Evolutionary conservation across 1,140 invertebrate species (phyloP).

Genomic region (Bombyx mandarina): DNA sequence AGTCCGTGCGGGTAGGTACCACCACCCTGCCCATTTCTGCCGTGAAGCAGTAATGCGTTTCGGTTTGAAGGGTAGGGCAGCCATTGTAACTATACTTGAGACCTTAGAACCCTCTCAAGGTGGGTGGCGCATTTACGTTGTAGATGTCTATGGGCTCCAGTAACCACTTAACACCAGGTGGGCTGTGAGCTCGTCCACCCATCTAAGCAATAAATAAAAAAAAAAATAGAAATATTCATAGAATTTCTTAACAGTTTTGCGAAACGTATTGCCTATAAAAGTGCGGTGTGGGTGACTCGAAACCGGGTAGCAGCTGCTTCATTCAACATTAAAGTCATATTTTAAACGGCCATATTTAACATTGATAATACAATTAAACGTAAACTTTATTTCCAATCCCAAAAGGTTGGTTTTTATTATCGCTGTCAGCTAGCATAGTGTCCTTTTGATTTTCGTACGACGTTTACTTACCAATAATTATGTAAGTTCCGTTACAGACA

Average conservation of each 20-base stretch:
- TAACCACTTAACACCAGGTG: no score
- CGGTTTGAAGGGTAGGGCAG: no score
- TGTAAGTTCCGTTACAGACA: slow-evolving; percentile 39
- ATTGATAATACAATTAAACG: neutral
- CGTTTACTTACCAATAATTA: slow-evolving; percentile 37
- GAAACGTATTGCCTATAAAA: slow-evolving; percentile 18
- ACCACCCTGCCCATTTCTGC: no score
- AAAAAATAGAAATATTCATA: slow-evolving; percentile 7
- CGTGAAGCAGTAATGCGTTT: no score
- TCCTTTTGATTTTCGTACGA: neutral
- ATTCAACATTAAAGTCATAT: slow-evolving; percentile 19
- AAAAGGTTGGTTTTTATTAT: slow-evolving; percentile 9
- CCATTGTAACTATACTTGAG: no score
- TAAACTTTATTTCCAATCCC: neutral
- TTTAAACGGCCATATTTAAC: slow-evolving; percentile 8
- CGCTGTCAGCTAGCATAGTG: no score
- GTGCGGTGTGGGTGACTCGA: slow-evolving; percentile 17
- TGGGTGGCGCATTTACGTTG: no score
- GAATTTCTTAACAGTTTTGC: slow-evolving; percentile 12
- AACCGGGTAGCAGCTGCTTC: slow-evolving; percentile 22
- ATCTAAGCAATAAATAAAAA: no score
- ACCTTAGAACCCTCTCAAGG: no score
- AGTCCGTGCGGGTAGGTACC: no score
- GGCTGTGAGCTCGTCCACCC: no score
- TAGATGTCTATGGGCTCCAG: no score